These are phyloP conservation scores for Sipha flava DNA, from an alignment of 1,140 invertebrate genomes.

Conservation along the genomic window DNA sequence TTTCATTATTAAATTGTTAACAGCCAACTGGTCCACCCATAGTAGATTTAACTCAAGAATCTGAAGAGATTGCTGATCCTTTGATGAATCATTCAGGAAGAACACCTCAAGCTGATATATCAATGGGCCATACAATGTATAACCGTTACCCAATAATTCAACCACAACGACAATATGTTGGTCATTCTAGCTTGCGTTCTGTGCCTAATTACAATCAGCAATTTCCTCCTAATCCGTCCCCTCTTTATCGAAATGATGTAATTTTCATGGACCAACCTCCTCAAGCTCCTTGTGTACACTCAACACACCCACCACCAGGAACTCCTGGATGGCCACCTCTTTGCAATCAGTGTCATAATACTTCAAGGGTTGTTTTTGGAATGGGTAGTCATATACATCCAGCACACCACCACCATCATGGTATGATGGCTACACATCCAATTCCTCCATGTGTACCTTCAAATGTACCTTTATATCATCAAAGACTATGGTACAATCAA, in stretches of 20 bases:
- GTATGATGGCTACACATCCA: slow-evolving; percentile 29
- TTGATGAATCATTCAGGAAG: slow-evolving; percentile 16
- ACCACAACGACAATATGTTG: slow-evolving; percentile 24
- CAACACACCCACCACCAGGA: slow-evolving; percentile 35
- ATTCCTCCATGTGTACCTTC: slow-evolving; percentile 49
- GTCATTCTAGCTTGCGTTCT: neutral
- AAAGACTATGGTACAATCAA: slow-evolving; percentile 62
- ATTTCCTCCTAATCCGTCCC: slow-evolving; percentile 36
- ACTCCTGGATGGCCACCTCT: slow-evolving; percentile 22
- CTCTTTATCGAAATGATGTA: slow-evolving; percentile 10
- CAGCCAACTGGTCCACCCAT: slow-evolving; percentile 39
- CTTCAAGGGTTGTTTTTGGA: slow-evolving; percentile 34
- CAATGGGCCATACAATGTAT: neutral
- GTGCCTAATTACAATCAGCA: slow-evolving; percentile 37
- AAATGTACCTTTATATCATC: slow-evolving; percentile 51
- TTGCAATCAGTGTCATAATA: slow-evolving; percentile 25
- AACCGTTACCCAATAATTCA: slow-evolving; percentile 37
- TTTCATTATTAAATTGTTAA: neutral
- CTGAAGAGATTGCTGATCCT: slow-evolving; percentile 49
- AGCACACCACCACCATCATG: slow-evolving; percentile 12
- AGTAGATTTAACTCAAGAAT: slow-evolving; percentile 58
- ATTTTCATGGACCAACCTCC: slow-evolving; percentile 18
- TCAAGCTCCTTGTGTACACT: slow-evolving; percentile 36
- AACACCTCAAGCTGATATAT: neutral
- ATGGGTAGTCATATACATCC: slow-evolving; percentile 31